These are phyloP conservation scores for Campylomormyrus tamandua DNA, from an alignment of 2,113 vertebrate genomes.

Conservation along the genomic window DNA sequence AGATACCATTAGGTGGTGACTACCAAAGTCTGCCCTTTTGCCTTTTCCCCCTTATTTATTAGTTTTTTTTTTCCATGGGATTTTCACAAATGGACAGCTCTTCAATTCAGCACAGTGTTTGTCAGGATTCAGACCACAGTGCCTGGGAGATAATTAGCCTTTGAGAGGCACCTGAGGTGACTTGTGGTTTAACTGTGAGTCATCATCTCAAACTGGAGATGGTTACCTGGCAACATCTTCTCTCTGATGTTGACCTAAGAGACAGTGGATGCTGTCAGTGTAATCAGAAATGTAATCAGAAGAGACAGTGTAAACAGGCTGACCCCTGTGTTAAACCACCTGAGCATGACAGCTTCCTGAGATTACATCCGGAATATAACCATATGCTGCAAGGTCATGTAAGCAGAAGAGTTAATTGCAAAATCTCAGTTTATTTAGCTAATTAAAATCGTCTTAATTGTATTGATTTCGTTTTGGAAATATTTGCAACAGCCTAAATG, in stretches of 20 bases:
- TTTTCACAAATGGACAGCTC: neutral
- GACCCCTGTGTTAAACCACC: neutral
- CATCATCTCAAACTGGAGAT: conserved; percentile 4
- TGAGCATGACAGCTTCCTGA: conserved; percentile 1
- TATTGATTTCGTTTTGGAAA: neutral
- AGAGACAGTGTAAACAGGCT: conserved; percentile 14
- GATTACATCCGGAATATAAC: too few relatives aligned
- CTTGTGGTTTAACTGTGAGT: neutral
- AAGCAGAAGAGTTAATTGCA: neutral
- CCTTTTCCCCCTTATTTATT: neutral
- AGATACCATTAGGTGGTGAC: neutral
- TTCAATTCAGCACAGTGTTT: neutral
- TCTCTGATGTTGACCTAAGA: conserved; percentile 10
- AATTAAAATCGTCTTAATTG: neutral
- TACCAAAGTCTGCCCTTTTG: neutral
- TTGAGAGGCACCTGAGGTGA: conserved; percentile 13
- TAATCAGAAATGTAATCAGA: conserved; percentile 16
- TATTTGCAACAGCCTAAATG: neutral
- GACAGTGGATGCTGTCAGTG: conserved; percentile 7
- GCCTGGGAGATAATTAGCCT: conserved; percentile 1
- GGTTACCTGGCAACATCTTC: conserved; percentile 12
- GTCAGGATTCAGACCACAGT: neutral
- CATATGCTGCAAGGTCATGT: neutral
- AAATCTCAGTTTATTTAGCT: neutral
- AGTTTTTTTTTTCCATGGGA: neutral